Base-by-base conservation (phyloP, 2,113 vertebrate genomes). In the Callospermophilus lateralis region DNA sequence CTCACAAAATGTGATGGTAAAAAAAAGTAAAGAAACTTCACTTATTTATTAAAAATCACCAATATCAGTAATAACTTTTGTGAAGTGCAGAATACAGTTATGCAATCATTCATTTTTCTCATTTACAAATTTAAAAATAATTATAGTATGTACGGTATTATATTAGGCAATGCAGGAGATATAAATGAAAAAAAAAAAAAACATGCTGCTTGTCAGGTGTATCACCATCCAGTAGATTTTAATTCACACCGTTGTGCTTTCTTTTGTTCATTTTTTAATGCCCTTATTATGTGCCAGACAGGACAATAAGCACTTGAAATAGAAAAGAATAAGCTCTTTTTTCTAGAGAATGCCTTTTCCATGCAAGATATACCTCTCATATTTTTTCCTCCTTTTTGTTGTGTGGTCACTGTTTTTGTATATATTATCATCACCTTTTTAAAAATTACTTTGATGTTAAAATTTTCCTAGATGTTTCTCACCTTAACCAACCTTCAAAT, bases 41-140 rank as follows among this genome's bases (percentile, higher is more conserved):
- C 0, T 73, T 22, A 53, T 80, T 95, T 95, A 92, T 63, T 93
- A 85, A 68, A 73, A 85, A 65, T 34, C 78, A 61, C 0, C 19
- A 81, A 24, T 34, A 76, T 19, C 8, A 51, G 3, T 90, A 73
- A 73, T 67, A 55, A 68, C 3, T 86, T 63, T 42, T 22, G 4
- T 72, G 37, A 37, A 88, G 78, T 13, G 5, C 19, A 70, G 26
- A 74, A 87, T 55, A 48, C 0, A 70, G 34, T 48, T 91, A 34
- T 10, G 42, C 17, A 68, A 45, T 45, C 17, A 68, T 0, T 74
- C 6, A 51, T 73, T 83, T 3, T 16, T 91, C 85, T 78, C 16
- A 51, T 79, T 92, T 92, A 72, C 6, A 86, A 26, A 76, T 83
- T 92, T 53, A 8, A 86, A 83, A 68, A 55, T 76, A 76, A 61